Conservation (phyloP, 2,113 vertebrate genomes). For the Plecturocebus donacophilus region DNA sequence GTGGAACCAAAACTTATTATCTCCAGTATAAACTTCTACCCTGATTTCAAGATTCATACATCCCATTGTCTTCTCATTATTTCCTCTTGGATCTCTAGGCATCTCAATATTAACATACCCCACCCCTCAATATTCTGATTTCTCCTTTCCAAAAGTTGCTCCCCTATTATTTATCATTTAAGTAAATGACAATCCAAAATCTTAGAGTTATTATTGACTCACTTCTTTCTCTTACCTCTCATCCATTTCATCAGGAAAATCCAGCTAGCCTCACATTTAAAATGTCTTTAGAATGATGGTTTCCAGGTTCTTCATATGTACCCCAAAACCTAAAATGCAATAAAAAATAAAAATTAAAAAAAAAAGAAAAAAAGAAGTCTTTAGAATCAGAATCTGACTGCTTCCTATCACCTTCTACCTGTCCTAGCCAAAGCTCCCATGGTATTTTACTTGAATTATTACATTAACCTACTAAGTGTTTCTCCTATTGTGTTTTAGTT, state of each 20-base stretch:
- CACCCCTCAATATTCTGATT: too few relatives aligned
- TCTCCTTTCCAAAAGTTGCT: neutral
- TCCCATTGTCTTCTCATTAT: neutral
- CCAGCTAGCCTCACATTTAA: neutral
- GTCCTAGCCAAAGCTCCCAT: neutral
- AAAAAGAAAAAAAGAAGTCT: too few relatives aligned
- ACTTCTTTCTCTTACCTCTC: neutral
- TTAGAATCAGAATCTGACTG: neutral
- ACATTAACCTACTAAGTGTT: neutral
- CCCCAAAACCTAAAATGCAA: too few relatives aligned
- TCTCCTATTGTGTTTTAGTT: neutral
- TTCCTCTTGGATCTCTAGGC: neutral
- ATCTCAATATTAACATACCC: neutral
- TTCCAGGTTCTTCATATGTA: too few relatives aligned
- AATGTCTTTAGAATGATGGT: too few relatives aligned
- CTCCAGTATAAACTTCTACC: neutral
- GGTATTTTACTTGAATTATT: neutral
- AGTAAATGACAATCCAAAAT: neutral
- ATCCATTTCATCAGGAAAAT: neutral
- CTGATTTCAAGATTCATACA: neutral
- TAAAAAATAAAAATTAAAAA: too few relatives aligned
- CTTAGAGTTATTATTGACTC: neutral
- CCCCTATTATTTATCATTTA: neutral
- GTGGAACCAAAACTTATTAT: neutral
- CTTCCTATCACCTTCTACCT: neutral